These are phyloP conservation scores for Ranitomeya variabilis DNA, from an alignment of 2,113 vertebrate genomes.

Conservation along the genomic window DNA sequence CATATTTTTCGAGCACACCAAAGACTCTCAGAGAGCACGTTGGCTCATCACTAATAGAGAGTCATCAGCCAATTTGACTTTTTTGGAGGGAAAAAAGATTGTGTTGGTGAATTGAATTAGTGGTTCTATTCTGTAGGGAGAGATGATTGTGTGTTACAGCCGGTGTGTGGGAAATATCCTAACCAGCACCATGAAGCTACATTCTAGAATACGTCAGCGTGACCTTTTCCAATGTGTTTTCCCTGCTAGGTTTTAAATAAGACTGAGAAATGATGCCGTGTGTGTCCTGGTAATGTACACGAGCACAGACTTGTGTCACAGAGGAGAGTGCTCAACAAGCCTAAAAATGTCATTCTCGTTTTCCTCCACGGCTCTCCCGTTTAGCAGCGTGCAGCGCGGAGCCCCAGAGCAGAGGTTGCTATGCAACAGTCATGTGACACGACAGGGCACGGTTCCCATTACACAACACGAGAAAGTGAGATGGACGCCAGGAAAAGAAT, in stretches of 20 bases:
- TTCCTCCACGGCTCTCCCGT: slow-evolving; percentile 42
- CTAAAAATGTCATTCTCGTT: slow-evolving; percentile 51
- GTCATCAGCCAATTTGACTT: too few species aligned
- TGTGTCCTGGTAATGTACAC: neutral
- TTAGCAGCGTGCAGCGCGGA: slow-evolving; percentile 37
- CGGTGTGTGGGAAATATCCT: neutral
- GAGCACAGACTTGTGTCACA: slow-evolving; percentile 3
- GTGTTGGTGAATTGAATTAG: too few species aligned
- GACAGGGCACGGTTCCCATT: slow-evolving; percentile 46
- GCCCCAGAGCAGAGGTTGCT: slow-evolving; percentile 47
- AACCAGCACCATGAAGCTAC: neutral
- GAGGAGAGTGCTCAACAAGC: neutral
- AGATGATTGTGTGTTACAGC: neutral
- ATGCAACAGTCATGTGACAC: slow-evolving; percentile 51
- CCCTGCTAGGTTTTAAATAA: neutral
- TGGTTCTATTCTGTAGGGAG: neutral
- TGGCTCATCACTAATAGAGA: too few species aligned
- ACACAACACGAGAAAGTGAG: slow-evolving; percentile 53
- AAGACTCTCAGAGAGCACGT: too few species aligned
- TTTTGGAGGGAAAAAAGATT: too few species aligned
- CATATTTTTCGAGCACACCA: too few species aligned
- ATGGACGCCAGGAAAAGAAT: slow-evolving; percentile 44
- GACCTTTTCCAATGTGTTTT: neutral
- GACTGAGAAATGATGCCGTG: neutral
- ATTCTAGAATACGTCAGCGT: neutral